phyloP scores from a whole-genome alignment of 2,888 invertebrate genomes.

The Acanthosepion lycidas region DNA sequence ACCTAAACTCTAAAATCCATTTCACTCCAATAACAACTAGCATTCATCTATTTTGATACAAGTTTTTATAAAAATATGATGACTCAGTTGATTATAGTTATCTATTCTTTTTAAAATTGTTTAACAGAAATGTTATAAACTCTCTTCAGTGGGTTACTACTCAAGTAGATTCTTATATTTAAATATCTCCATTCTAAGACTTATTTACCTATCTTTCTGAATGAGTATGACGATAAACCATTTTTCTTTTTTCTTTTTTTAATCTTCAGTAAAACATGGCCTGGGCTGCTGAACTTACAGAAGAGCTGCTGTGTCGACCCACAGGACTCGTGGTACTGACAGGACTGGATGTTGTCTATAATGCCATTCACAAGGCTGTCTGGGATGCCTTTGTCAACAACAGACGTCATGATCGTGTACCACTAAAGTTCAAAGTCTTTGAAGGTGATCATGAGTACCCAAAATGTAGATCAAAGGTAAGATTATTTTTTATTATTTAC shows the following conservation, averaged over 20 bases:
- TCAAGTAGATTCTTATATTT: too few species aligned
- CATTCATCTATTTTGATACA: too few species aligned
- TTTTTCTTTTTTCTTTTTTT: not conserved
- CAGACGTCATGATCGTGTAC: slow-evolving; percentile 85
- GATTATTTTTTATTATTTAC: slow-evolving; percentile 8
- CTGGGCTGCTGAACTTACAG: slow-evolving; percentile 80
- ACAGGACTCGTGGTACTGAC: slow-evolving; percentile 90
- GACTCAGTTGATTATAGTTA: too few species aligned
- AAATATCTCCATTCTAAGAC: not conserved
- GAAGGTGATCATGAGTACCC: slow-evolving; percentile 90
- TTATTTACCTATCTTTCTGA: not conserved
- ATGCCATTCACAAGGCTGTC: slow-evolving; percentile 90
- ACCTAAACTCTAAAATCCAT: too few species aligned
- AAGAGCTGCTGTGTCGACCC: slow-evolving; percentile 88
- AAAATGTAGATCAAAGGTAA: slow-evolving; percentile 75
- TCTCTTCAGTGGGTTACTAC: too few species aligned
- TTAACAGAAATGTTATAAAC: too few species aligned
- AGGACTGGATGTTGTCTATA: slow-evolving; percentile 88
- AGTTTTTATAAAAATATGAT: too few species aligned
- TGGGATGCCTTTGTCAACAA: slow-evolving; percentile 94
- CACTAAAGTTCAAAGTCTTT: slow-evolving; percentile 88
- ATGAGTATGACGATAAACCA: not conserved
- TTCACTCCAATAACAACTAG: too few species aligned
- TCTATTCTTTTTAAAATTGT: too few species aligned
- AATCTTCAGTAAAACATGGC: slow-evolving; percentile 64